Percentiles rank a stretch among this genome's conserved stretches.
phyloP scores from a whole-genome alignment of 2,113 vertebrate species.

The Tragulus kanchil region DNA sequence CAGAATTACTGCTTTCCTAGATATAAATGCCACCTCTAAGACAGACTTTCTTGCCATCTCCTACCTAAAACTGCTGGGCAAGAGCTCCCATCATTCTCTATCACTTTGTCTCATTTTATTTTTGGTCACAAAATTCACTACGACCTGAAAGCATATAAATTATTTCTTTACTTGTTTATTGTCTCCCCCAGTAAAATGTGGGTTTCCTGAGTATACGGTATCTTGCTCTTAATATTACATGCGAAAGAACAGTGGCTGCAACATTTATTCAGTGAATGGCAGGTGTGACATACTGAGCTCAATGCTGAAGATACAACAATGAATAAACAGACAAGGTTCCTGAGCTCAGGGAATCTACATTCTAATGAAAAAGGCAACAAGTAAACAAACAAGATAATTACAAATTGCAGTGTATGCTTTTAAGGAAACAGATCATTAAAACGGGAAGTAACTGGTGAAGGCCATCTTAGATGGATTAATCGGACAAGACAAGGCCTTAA shows the following conservation, averaged over 20 bases:
- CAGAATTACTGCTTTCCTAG: neutral
- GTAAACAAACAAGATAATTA: slow-evolving; percentile 39
- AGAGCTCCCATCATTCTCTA: neutral
- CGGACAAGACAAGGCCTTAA: neutral
- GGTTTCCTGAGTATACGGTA: neutral
- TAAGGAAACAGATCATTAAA: slow-evolving; percentile 34
- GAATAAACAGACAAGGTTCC: neutral
- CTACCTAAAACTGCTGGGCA: neutral
- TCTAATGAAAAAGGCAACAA: neutral
- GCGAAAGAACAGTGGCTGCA: neutral
- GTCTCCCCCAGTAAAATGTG: slow-evolving; percentile 35
- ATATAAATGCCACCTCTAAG: neutral
- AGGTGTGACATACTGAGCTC: neutral
- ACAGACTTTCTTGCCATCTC: neutral
- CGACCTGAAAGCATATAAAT: slow-evolving; percentile 40
- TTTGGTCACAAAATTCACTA: slow-evolving; percentile 17
- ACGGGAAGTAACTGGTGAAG: neutral
- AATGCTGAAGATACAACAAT: neutral
- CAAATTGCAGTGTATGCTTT: neutral
- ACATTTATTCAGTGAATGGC: neutral
- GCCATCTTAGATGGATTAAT: neutral
- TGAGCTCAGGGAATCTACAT: slow-evolving; percentile 33
- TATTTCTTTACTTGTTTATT: neutral
- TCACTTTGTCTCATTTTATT: neutral
- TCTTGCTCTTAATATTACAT: neutral